Conservation (phyloP, 2,113 vertebrate species). For the Rhinichthys klamathensis region DNA sequence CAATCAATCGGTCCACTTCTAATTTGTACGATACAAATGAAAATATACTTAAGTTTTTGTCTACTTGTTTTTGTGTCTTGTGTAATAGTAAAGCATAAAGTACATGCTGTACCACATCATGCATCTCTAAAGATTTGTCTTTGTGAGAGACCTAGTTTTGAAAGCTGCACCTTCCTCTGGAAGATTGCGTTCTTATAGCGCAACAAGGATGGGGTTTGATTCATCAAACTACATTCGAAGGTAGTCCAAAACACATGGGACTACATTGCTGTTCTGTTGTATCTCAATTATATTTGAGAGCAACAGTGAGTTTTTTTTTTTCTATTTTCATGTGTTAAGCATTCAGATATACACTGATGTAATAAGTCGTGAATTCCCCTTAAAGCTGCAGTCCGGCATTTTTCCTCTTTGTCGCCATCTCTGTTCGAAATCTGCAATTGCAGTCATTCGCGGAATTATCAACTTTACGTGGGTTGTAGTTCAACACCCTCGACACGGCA, state of each 20-base stretch:
- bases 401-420: no score
- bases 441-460: no score
- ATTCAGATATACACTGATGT: neutral
- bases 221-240: neutral
- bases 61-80: neutral
- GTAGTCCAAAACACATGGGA: neutral
- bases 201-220: neutral
- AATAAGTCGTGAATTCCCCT: neutral
- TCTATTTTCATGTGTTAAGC: neutral
- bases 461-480: no score
- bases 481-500: no score
- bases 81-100: neutral
- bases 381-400: no score
- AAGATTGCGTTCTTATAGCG: neutral
- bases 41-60: neutral
- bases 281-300: neutral
- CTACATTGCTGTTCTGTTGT: neutral
- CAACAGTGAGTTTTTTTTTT: neutral
- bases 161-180: neutral
- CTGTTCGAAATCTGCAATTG: no score
- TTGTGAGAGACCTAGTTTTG: neutral
- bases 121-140: neutral
- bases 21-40: neutral
- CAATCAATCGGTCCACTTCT: no score
- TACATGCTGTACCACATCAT: neutral